Base-by-base conservation (phyloP, 2,113 vertebrate species). In the Malurus cyaneus region DNA sequence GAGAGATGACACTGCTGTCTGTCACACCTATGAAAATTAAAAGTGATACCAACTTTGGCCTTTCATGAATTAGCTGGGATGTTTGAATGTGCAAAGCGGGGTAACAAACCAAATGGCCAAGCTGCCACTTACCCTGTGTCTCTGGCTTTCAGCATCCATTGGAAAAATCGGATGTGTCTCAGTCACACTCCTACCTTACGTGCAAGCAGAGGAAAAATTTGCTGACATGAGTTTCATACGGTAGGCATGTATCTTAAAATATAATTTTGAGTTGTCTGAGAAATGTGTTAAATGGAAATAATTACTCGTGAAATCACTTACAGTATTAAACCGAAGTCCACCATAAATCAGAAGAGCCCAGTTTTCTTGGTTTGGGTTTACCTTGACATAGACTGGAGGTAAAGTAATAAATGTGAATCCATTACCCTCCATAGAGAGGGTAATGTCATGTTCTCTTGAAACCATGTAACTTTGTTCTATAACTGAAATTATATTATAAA, bases 401-500 rank as follows among this genome's bases (percentile, higher is more conserved):
- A 2, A 29, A 64, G 36, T 26, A 36, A 7, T 56, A 29, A 64
- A n/a, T 56, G 12, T 54, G 12, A 61, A n/a, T n/a, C 21, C 3
- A 12, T 46, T n/a, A n/a, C n/a, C n/a, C n/a, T n/a, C n/a, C n/a
- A n/a, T 61, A 47, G 31, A 18, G 6, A 80, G 14, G 16, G 5
- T 46, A 62, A 39, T 36, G 15, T 3, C 5, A 16, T 15, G 5
- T 60, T 88, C 18, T 13, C 29, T 85, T 54, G 34, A 76, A 71
- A 72, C 1, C 5, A 8, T 1, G 0, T 25, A 69, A 25, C 9
- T 56, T 66, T 26, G 4, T 57, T 29, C 4, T 71, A 3, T 14
- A 82, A 29, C 24, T 81, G 44, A 28, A 82, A 8, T 64, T 34
- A 14, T 59, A n/a, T 42, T 29, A 18, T 56, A 66, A 60, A 7